Evolutionary conservation across 2,113 vertebrate species (phyloP).

Genomic region (Genyomyrus donnyi): DNA sequence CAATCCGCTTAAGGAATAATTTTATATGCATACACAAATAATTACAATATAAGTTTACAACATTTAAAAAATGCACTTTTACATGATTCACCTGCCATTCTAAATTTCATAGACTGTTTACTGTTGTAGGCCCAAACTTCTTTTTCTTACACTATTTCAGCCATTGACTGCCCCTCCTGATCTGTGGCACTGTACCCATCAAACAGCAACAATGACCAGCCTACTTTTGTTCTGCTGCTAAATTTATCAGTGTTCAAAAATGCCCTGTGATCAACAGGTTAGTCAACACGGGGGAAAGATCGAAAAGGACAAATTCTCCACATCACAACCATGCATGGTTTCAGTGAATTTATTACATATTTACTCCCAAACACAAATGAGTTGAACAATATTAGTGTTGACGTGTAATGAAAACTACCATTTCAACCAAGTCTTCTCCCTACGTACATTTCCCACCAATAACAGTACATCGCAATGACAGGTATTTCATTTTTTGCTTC

Average conservation of each 20-base stretch:
- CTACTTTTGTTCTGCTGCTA: neutral
- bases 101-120: neutral
- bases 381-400: constrained; percentile 41
- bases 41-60: neutral
- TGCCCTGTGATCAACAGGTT: neutral
- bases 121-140: neutral
- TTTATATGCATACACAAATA: neutral
- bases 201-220: neutral
- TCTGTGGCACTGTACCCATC: neutral
- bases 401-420: constrained; percentile 33
- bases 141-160: neutral
- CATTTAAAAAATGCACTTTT: neutral
- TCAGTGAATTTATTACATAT: constrained; percentile 20
- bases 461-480: constrained; percentile 56
- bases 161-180: neutral
- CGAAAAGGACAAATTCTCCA: neutral
- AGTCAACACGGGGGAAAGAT: neutral
- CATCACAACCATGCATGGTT: neutral
- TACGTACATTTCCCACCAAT: constrained; percentile 62
- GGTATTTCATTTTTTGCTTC: neutral
- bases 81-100: neutral
- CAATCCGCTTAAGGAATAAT: neutral
- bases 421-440: constrained; percentile 46
- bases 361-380: constrained; percentile 42
- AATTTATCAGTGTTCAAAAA: neutral